Base-by-base conservation (phyloP, 2,797 vertebrate genomes). In the Sus cebifrons region DNA sequence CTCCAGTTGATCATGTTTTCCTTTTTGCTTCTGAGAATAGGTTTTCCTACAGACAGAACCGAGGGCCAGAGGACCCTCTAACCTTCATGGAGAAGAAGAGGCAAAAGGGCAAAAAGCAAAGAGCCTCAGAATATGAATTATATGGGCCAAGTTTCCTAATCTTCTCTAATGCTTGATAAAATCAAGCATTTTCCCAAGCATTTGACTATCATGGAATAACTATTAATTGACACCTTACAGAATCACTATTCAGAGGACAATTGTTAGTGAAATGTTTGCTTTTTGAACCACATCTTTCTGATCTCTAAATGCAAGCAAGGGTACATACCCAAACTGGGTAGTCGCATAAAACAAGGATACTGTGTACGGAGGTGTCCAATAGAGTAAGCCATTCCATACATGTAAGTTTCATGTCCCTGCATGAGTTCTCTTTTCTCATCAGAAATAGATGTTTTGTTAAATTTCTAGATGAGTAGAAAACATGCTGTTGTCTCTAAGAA, bases 131-230 rank as follows among this genome's bases (percentile, higher is more conserved):
- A 56, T 58, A 20, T 83, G 78, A 78, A 15, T 18, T 81, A 12
- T 13, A 71, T 32, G 70, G 27, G 90, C 70, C 60, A 56, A 88
- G 18, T 78, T 71, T 81, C n/a, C 56, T 60, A 56, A 54, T 52
- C 15, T 81, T 92, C 84, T 82, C 11, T 14, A 44, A 74, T 20
- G 7, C 18, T 79, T 74, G 32, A 60, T 52, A 94, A 94, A 86
- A 36, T 73, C 32, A 83, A 44, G 20, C 40, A 82, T 88, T 58
- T 94, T 90, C 73, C 52, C 20, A 96, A 89, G 44, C 56, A 79
- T 79, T 82, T 7, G 40, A 49, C 56, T 78, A 54, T 36, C 4
- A 54, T 29, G 32, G 21, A 56, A 68, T 5, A 62, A 70, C n/a
- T 78, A 56, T 18, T 56, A 56, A 21, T 0, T 21, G 29, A 56